Evolutionary conservation across 2,113 vertebrate species (phyloP).

Genomic region (Cavia porcellus): DNA sequence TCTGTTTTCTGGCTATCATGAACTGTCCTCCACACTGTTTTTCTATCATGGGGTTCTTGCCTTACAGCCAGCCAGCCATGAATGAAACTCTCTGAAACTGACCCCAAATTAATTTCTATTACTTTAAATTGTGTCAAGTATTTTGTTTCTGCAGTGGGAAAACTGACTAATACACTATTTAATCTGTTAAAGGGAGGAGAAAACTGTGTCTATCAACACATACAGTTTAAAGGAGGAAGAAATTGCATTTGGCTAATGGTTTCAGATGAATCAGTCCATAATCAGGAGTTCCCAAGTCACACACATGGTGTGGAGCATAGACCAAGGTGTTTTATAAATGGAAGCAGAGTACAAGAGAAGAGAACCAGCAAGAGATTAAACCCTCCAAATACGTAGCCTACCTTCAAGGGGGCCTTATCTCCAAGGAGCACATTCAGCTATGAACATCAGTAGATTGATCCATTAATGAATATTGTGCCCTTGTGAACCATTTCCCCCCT

Average conservation of each 20-base stretch:
- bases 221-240: not conserved
- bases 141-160: not conserved
- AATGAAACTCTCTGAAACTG: not conserved
- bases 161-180: not conserved
- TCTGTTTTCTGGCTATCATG: not conserved
- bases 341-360: not conserved
- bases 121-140: not conserved
- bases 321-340: not conserved
- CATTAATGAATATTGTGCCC: not conserved
- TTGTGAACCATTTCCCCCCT: not conserved
- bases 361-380: not conserved
- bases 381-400: not conserved
- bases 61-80: not conserved
- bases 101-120: not conserved
- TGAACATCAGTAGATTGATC: not conserved
- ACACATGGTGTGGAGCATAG: not conserved
- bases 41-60: not conserved
- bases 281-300: not conserved
- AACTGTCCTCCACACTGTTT: not conserved
- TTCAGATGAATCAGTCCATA: not conserved
- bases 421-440: not conserved
- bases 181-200: not conserved
- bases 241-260: not conserved
- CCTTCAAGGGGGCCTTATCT: not conserved
- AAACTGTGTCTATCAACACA: not conserved